A percentile compares a stretch with the other conserved stretches of the same genome.
These are phyloP conservation scores for Orycteropus afer DNA, from an alignment of 2,113 vertebrate species.

Conservation along the genomic window DNA sequence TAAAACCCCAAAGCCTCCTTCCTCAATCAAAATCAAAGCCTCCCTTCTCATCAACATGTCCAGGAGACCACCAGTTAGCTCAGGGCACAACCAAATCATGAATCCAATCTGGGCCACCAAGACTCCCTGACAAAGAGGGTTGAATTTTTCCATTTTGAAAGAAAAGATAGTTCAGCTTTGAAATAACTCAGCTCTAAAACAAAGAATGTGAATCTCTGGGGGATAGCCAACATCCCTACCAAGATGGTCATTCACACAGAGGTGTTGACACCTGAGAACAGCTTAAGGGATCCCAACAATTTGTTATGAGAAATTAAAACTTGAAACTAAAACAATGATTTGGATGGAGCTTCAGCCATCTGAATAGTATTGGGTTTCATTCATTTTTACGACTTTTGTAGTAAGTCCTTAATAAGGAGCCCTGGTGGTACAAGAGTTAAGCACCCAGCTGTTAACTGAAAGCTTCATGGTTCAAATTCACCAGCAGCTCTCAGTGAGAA, in stretches of 20 bases:
- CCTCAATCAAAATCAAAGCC: background rate
- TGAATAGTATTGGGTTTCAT: background rate
- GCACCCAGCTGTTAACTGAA: no score
- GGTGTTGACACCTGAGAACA: background rate
- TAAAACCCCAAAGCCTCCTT: no score
- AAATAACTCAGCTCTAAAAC: background rate
- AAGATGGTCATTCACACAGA: background rate
- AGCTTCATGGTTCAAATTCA: no score
- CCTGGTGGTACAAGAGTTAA: no score
- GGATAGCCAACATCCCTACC: background rate
- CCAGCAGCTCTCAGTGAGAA: no score
- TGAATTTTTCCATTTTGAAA: background rate
- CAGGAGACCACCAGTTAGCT: background rate
- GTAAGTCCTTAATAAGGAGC: no score
- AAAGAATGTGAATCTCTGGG: background rate
- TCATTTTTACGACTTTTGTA: background rate
- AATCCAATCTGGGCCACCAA: background rate
- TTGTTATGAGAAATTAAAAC: background rate
- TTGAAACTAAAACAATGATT: background rate
- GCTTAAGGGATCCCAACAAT: background rate
- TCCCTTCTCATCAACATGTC: fast-evolving
- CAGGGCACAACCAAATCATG: background rate
- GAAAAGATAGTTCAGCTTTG: background rate
- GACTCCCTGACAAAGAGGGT: background rate
- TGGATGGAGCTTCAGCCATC: background rate